Evolutionary conservation across 2,113 vertebrate genomes (phyloP).

Genomic region (Callorhinus ursinus): DNA sequence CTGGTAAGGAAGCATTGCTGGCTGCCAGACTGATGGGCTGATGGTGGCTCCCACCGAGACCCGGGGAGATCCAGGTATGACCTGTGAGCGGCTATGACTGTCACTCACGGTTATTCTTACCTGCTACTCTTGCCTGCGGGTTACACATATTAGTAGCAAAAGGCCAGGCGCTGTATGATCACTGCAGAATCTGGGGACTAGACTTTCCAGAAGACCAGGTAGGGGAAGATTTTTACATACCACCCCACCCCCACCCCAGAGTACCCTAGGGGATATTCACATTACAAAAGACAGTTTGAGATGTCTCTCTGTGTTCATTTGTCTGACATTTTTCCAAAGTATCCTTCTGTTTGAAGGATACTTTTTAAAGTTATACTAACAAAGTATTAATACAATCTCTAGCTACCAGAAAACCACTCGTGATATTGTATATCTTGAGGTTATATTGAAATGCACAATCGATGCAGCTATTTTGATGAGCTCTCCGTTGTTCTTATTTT

Average conservation of each 20-base stretch:
- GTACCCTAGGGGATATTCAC: not conserved
- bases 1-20: not conserved
- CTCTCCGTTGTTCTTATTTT: not conserved
- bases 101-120: fast-evolving
- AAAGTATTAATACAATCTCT: not conserved
- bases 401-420: not conserved
- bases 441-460: not conserved
- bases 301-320: not conserved
- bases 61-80: not conserved
- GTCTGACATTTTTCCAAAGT: not conserved
- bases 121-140: not conserved
- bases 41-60: not conserved
- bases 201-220: not conserved
- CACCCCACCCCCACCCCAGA: no score
- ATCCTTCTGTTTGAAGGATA: not conserved
- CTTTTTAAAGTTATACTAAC: not conserved
- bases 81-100: fast-evolving
- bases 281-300: not conserved
- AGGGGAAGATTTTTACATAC: not conserved
- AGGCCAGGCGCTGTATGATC: not conserved
- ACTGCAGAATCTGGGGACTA: not conserved
- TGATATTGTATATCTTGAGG: not conserved
- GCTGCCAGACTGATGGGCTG: no score
- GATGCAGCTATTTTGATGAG: not conserved
- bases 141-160: fast-evolving